Evolutionary conservation across 2,888 invertebrate species (phyloP).

Genomic region (Spilarctia lutea): DNA sequence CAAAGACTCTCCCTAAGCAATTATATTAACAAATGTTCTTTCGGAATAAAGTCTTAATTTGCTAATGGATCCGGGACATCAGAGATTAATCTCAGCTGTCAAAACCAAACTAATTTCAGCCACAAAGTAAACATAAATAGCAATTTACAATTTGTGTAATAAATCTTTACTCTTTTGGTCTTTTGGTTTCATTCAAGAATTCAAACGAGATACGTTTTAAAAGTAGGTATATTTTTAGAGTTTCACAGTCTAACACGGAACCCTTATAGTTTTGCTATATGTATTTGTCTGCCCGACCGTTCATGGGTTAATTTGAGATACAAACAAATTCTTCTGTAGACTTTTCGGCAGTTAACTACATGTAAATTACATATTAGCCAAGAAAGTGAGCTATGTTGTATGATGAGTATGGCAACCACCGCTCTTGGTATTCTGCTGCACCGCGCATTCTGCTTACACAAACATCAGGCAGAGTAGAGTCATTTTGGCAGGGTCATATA

Average conservation of each 20-base stretch:
- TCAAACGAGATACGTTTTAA: background rate
- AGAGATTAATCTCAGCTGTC: constrained; percentile 43
- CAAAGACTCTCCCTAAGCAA: constrained; percentile 20
- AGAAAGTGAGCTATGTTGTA: too few species aligned
- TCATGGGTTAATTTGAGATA: background rate
- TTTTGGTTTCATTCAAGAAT: background rate
- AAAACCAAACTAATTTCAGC: constrained; percentile 33
- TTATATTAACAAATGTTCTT: constrained; percentile 32
- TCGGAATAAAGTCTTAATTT: constrained; percentile 43
- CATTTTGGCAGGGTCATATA: too few species aligned
- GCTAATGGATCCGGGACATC: constrained; percentile 43
- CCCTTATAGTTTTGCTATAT: too few species aligned
- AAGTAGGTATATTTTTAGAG: background rate
- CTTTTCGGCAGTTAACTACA: too few species aligned
- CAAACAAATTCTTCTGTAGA: too few species aligned
- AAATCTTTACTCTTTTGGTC: background rate
- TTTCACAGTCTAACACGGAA: background rate
- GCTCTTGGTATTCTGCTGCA: too few species aligned
- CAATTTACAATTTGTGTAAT: constrained; percentile 1
- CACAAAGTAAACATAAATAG: constrained; percentile 29
- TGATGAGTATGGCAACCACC: too few species aligned
- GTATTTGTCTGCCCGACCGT: too few species aligned
- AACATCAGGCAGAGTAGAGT: too few species aligned
- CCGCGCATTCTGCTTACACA: too few species aligned
- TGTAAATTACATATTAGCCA: too few species aligned